Evolutionary conservation across 2,797 vertebrate genomes (phyloP), one percentile per base, ranked within the genome.

Genomic region (Silurus aristotelis): DNA sequence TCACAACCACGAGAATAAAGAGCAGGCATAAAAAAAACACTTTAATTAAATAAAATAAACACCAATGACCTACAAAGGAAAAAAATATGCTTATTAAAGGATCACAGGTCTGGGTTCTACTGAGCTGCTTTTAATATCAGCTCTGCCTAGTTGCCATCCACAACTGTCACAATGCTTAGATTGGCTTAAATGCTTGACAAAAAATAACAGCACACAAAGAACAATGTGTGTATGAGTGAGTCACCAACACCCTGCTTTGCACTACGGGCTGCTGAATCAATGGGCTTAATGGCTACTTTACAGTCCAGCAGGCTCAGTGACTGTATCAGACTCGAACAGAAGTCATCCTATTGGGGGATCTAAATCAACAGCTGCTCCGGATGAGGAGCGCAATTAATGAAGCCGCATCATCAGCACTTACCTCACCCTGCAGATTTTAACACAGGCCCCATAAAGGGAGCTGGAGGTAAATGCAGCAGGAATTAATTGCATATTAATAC

Each of bases 351-450:
- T 84, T 88, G 86, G 90, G 87, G 90, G 90, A 91, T 93, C 90
- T 91, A 92, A 93, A 93, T 94, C 90, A 94, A 90, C 93, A 92
- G 90, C 92, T 93, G 91, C 91, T 93, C 92, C 85, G 87, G 52
- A 86, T 67, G 90, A 92, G 84, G 90, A 80, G 84, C 71, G 90
- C 90, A 92, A 93, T 94, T 94, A 94, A 94, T 92, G 89, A 90
- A 88, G 92, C 86, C 79, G 87, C 92, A 90, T 88, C 86, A 90
- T 94, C 92, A 91, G 91, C 90, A 52, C 85, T 88, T 82, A 88
- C 78, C 83, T 87, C 92, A 86, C 88, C 81, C 64, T 88, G 76
- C 77, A 90, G 88, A 90, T 90, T 92, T 92, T 91, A 88, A 92
- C 90, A 89, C 86, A 84, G 90, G 81, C 56, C 88, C 92, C 89